These are phyloP conservation scores for Syncerus caffer DNA, from an alignment of 2,797 vertebrate species.

Conservation along the genomic window DNA sequence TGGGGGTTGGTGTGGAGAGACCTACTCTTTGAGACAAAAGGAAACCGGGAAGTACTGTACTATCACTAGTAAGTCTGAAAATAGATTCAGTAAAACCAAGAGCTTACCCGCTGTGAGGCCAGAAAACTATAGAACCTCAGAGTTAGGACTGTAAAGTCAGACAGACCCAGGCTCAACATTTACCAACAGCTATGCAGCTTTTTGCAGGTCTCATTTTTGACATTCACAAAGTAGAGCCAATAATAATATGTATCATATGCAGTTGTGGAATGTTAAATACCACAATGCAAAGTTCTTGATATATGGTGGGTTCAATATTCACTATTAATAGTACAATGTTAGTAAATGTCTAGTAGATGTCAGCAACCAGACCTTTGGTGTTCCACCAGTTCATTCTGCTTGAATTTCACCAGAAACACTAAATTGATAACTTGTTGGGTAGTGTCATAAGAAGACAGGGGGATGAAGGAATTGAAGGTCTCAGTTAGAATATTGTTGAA, in stretches of 20 bases:
- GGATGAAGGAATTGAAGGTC: neutral
- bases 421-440: neutral
- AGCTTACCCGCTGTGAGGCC: neutral
- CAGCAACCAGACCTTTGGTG: neutral
- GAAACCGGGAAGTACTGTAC: neutral
- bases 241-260: neutral
- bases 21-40: neutral
- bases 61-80: neutral
- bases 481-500: neutral
- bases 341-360: neutral
- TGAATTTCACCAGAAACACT: neutral
- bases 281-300: neutral
- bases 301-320: neutral
- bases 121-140: neutral
- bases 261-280: neutral
- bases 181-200: neutral
- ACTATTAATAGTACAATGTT: neutral
- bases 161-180: neutral
- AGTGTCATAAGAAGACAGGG: neutral
- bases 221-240: neutral
- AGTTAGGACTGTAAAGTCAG: neutral
- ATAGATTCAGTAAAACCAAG: neutral
- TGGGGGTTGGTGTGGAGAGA: too few species aligned
- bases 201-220: neutral
- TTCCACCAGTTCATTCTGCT: neutral